Evolutionary conservation across 1,140 invertebrate genomes (phyloP).

Genomic region (Nasonia longicornis): DNA sequence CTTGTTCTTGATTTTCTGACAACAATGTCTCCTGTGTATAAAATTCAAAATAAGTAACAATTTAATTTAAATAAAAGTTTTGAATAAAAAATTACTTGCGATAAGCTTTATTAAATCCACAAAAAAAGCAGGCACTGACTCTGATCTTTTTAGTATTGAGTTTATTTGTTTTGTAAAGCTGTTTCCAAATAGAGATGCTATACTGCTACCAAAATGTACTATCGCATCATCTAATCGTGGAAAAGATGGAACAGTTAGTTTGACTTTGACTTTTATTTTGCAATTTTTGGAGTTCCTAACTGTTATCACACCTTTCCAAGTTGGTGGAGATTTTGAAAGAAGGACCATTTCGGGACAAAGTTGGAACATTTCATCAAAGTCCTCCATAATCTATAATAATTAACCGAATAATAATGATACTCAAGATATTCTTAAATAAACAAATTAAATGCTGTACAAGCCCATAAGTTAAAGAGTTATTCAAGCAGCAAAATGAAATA

Average conservation of each 20-base stretch:
- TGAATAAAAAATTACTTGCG: conserved; percentile 48
- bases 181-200: conserved; percentile 47
- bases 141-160: conserved; percentile 37
- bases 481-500: no score
- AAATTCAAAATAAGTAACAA: background rate
- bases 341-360: conserved; percentile 56
- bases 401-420: background rate
- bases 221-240: conserved; percentile 49
- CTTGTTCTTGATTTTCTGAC: conserved; percentile 18
- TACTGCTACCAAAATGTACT: conserved; percentile 54
- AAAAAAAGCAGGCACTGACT: conserved; percentile 53
- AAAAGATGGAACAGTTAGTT: conserved; percentile 56
- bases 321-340: conserved; percentile 51
- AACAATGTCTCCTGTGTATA: conserved; percentile 26
- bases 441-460: no score
- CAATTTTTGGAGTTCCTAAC: conserved; percentile 25
- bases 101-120: conserved; percentile 53
- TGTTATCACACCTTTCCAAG: conserved; percentile 56
- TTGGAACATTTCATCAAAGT: conserved; percentile 51
- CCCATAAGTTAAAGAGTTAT: no score
- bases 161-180: conserved; percentile 51
- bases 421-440: no score
- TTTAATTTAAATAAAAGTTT: conserved; percentile 24
- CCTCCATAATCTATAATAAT: conserved; percentile 38
- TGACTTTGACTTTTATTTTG: conserved; percentile 51